Percentiles rank a stretch among this genome's conserved stretches.
These are phyloP conservation scores for Zootoca vivipara DNA, from an alignment of 2,113 vertebrate genomes.

Conservation along the genomic window DNA sequence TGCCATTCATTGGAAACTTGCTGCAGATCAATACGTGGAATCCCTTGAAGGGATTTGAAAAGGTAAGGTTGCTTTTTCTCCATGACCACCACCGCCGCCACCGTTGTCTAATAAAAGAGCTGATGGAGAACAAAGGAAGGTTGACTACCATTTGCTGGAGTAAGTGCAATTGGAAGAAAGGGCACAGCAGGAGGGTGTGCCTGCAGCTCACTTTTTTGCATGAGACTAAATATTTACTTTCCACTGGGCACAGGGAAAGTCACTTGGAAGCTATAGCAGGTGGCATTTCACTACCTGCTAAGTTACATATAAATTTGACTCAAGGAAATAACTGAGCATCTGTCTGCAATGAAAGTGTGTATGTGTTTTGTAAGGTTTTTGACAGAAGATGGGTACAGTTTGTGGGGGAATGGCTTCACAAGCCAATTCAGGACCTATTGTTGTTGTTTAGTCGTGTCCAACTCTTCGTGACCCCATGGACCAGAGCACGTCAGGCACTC, in stretches of 20 bases:
- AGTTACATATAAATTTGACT: not conserved
- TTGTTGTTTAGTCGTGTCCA: too few species aligned
- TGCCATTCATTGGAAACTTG: not conserved
- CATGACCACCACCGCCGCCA: not conserved
- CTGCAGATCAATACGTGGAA: not conserved
- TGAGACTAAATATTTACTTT: not conserved
- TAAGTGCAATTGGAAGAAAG: not conserved
- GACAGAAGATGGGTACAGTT: too few species aligned
- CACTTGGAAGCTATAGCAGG: not conserved
- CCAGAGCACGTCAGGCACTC: too few species aligned
- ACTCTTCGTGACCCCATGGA: too few species aligned
- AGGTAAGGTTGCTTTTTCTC: not conserved
- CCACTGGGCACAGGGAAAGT: not conserved
- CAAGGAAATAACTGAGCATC: not conserved
- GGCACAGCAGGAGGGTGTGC: not conserved
- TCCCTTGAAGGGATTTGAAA: not conserved
- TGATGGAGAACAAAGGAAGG: not conserved
- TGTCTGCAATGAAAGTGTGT: not conserved
- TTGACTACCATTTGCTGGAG: not conserved
- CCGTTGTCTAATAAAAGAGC: not conserved
- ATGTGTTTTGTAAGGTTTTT: too few species aligned
- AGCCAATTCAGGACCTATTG: too few species aligned
- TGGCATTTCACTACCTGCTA: not conserved
- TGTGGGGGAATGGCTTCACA: too few species aligned
- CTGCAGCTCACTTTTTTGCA: not conserved